Percentiles rank a stretch among this genome's conserved stretches.
phyloP scores from a whole-genome alignment of 2,888 invertebrate species.

The Globia sparganii region DNA sequence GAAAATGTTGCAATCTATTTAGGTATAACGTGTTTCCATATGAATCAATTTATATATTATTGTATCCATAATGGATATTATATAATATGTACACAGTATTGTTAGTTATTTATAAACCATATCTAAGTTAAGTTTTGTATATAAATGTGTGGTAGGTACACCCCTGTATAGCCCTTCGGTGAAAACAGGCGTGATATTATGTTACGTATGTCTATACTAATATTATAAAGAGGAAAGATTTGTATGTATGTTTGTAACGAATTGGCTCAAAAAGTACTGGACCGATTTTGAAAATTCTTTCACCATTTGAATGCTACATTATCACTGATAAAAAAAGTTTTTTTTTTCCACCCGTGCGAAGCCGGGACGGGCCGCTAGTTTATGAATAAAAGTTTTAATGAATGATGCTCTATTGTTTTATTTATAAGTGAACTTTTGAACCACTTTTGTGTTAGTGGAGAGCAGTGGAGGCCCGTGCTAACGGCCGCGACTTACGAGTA shows the following conservation, averaged over 20 bases:
- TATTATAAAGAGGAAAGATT: too few species aligned
- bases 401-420: conserved; percentile 25
- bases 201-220: not conserved
- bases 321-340: too few species aligned
- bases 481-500: not conserved
- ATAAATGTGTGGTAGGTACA: not conserved
- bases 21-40: not conserved
- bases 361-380: too few species aligned
- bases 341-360: too few species aligned
- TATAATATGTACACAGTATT: conserved; percentile 19
- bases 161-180: not conserved
- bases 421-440: not conserved
- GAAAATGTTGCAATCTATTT: not conserved
- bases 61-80: not conserved
- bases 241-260: too few species aligned
- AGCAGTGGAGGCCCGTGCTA: not conserved
- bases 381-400: conserved; percentile 29
- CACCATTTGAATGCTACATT: too few species aligned
- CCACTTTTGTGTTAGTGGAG: not conserved
- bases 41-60: not conserved
- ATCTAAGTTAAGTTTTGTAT: conserved; percentile 15
- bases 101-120: conserved; percentile 26
- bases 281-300: too few species aligned
- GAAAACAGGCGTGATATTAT: too few species aligned
- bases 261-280: too few species aligned